Evolutionary conservation across 2,888 invertebrate genomes (phyloP), one percentile per base, ranked within the genome.

Genomic region (Acleris sparsana): DNA sequence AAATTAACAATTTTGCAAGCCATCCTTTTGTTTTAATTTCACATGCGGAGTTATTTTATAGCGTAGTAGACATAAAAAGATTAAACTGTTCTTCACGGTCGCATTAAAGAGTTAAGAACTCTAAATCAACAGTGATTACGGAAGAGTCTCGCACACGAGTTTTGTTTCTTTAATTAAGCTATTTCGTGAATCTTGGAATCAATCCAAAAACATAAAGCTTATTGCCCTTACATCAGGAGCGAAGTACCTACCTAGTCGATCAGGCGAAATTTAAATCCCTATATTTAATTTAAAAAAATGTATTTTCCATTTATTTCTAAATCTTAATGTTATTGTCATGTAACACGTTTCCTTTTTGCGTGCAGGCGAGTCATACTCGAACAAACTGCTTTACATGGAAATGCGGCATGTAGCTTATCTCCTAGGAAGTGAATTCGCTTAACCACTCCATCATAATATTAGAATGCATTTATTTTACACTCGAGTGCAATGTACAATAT

Each of bases 351-450:
- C 25, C 46, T 33, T 46, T 44, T 53, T 13, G 22, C 48, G 16
- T 62, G 48, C 55, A 22, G 17, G 53, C n/a, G 33, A 33, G 33
- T 46, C 39, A 39, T 55, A 62, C 55, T 39, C 20, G 33, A 29
- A n/a, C 53, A 53, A 48, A 48, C n/a, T 22, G 25, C 25, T 51
- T 60, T 43, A 48, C 53, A 53, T 60, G 43, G 17, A 46, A 57
- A 57, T 53, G 53, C 33, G 52, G 53, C 60, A 57, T 59, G 53
- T 29, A 57, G 53, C 60, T 55, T 60, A 60, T 60, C 60, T 44
- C 43, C 43, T n/a, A 60, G 64, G 64, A 60, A 65, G 60, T 62
- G 5, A 48, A 16, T 20, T 49, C 16, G 20, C 33, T 53, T 9
- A 29, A 25, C 25, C 4, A 39, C 13, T 39, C 13, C 39, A 39